Evolutionary conservation across 92 coral and sea anemone species (phyloP).

Genomic region (Porites divaricata): DNA sequence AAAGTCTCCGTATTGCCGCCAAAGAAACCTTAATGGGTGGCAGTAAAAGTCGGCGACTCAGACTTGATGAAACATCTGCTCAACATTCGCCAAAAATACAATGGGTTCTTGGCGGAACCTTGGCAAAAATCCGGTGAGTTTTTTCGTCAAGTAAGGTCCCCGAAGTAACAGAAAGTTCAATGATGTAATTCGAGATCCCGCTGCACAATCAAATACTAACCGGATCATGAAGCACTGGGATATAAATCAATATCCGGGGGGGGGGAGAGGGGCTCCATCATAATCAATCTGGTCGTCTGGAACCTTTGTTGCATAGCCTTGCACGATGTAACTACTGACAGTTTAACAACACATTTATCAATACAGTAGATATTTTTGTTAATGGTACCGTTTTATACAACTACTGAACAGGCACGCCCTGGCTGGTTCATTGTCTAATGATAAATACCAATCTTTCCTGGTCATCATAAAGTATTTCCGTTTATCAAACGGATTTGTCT

Average conservation of each 20-base stretch:
- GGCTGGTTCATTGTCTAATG: background rate
- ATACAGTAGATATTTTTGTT: no score
- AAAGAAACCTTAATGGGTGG: slow-evolving; percentile 37
- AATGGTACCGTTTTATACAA: background rate
- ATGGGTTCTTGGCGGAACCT: slow-evolving; percentile 42
- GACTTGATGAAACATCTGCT: slow-evolving; percentile 55
- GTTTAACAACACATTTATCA: slow-evolving; percentile 24
- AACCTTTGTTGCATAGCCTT: slow-evolving; percentile 36
- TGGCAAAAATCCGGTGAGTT: slow-evolving; percentile 26
- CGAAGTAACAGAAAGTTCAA: slow-evolving; percentile 38
- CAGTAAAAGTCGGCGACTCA: slow-evolving; percentile 21
- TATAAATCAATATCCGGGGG: slow-evolving; percentile 35
- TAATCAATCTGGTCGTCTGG: slow-evolving; percentile 1
- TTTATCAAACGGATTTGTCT: no score
- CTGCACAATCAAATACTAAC: slow-evolving; percentile 48
- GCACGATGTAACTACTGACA: slow-evolving; percentile 21
- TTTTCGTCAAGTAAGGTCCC: slow-evolving; percentile 56
- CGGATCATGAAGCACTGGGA: slow-evolving; percentile 40
- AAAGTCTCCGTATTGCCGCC: slow-evolving; percentile 37
- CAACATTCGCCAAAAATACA: slow-evolving; percentile 30
- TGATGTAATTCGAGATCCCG: slow-evolving; percentile 15
- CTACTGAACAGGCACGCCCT: background rate
- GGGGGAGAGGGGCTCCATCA: slow-evolving; percentile 12
- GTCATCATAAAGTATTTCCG: no score
- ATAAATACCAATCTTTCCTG: no score